phyloP scores from a whole-genome alignment of 2,888 invertebrate genomes.

The Cloeon dipterum region DNA sequence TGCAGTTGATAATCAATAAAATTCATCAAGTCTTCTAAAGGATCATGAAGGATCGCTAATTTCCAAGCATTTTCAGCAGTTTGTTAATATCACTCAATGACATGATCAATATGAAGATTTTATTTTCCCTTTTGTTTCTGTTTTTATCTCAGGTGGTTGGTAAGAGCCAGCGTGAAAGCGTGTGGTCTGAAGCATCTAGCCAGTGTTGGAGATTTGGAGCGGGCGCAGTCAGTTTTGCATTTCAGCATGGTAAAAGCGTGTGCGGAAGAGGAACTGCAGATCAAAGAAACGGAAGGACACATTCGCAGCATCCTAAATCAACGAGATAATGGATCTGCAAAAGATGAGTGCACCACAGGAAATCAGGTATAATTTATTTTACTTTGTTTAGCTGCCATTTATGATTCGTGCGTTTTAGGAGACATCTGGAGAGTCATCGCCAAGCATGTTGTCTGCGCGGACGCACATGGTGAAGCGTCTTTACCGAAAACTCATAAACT shows the following conservation, averaged over 20 bases:
- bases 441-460: not conserved
- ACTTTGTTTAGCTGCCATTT: too few relatives aligned
- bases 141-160: constrained; percentile 13
- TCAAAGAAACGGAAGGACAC: constrained; percentile 15
- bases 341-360: constrained; percentile 5
- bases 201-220: constrained; percentile 22
- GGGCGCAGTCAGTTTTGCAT: constrained; percentile 23
- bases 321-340: constrained; percentile 4
- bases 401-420: not conserved
- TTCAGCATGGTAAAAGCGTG: constrained; percentile 16
- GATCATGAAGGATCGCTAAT: not conserved
- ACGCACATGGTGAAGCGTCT: constrained; percentile 4
- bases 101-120: constrained; percentile 4
- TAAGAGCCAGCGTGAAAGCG: constrained; percentile 21
- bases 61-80: not conserved
- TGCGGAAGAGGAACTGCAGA: constrained; percentile 17
- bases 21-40: not conserved
- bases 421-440: not conserved
- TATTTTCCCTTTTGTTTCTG: constrained; percentile 2
- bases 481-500: not conserved
- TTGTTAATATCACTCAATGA: not conserved
- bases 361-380: too few relatives aligned
- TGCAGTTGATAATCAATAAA: too few relatives aligned
- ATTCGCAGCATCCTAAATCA: constrained; percentile 10
- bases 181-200: constrained; percentile 22